Percentiles rank a stretch among this genome's conserved stretches.
phyloP scores from a whole-genome alignment of 2,797 vertebrate genomes.

The Botia almorhae region DNA sequence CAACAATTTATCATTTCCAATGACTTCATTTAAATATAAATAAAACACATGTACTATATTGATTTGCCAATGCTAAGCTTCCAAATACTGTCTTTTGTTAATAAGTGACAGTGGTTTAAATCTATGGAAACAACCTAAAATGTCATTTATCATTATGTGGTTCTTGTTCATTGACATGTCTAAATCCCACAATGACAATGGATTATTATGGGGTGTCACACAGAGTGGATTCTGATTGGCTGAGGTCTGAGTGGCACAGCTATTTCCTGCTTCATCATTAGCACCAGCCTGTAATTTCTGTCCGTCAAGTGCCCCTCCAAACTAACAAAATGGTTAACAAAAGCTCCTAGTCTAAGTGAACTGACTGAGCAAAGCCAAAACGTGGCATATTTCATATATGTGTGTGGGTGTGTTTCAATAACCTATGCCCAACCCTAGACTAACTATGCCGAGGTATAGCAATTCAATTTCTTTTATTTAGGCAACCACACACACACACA shows the following conservation, averaged over 20 bases:
- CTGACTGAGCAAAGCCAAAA: constrained; percentile 18
- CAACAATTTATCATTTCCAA: not conserved
- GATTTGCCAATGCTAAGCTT: not conserved
- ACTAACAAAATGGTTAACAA: constrained; percentile 36
- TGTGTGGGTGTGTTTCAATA: too few species aligned
- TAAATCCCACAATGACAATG: constrained; percentile 8
- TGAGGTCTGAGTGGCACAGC: constrained; percentile 36
- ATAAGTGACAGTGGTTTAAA: not conserved
- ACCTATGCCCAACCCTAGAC: too few species aligned
- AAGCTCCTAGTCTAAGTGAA: constrained; percentile 20
- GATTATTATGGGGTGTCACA: constrained; percentile 36
- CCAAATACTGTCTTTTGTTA: not conserved
- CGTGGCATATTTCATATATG: too few species aligned
- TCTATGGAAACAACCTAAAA: not conserved
- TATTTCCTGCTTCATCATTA: constrained; percentile 51
- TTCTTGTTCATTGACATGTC: too few species aligned
- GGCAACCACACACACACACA: too few species aligned
- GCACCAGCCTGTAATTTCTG: constrained; percentile 31
- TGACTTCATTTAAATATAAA: not conserved
- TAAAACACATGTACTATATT: not conserved
- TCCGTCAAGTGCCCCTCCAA: constrained; percentile 37
- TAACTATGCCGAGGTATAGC: too few species aligned
- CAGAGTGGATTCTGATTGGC: constrained; percentile 20
- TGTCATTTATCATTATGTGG: not conserved
- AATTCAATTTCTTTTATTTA: too few species aligned